These are phyloP conservation scores for Petrolisthes manimaculis DNA, from an alignment of 2,888 invertebrate species.

Conservation along the genomic window DNA sequence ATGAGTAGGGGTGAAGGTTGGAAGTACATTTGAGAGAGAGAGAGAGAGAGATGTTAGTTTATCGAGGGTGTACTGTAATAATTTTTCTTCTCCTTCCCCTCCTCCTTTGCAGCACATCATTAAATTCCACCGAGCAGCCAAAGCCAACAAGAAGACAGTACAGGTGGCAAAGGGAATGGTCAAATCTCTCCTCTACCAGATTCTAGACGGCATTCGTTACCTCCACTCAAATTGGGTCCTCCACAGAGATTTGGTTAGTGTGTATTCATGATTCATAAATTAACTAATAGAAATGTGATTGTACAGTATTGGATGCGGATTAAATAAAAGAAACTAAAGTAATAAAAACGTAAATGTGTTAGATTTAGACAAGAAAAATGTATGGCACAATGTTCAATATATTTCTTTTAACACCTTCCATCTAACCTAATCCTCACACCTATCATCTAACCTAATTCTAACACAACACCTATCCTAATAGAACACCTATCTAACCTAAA, in stretches of 20 bases:
- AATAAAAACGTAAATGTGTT: background rate
- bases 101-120: constrained; percentile 84
- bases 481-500: no score
- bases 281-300: background rate
- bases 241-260: constrained; percentile 84
- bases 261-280: background rate
- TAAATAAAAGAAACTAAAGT: background rate
- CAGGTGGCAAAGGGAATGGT: constrained; percentile 98
- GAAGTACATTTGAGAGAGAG: no score
- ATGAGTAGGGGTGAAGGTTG: background rate
- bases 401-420: no score
- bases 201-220: constrained; percentile 98
- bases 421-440: no score
- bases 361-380: background rate
- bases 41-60: no score
- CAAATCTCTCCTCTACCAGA: constrained; percentile 96
- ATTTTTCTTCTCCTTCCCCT: background rate
- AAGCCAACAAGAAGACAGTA: constrained; percentile 95
- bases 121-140: constrained; percentile 97
- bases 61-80: no score
- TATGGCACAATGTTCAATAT: no score
- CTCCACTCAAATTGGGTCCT: constrained; percentile 99
- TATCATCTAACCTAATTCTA: no score
- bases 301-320: background rate
- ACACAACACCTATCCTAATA: no score